These are phyloP conservation scores for Yponomeuta sedellus DNA, from an alignment of 2,888 invertebrate species.

Conservation along the genomic window DNA sequence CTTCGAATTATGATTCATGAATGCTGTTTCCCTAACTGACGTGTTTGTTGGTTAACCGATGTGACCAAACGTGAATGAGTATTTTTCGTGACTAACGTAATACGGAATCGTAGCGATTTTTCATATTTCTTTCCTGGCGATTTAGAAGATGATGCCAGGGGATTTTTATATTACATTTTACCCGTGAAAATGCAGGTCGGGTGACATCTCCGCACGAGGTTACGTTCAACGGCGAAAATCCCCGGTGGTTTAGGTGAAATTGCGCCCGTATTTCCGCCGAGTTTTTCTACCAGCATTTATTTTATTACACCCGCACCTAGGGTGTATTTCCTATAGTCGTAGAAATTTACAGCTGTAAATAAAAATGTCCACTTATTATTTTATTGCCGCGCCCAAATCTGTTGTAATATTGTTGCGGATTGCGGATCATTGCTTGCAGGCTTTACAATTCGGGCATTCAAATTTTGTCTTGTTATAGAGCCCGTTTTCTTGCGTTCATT, in stretches of 20 bases:
- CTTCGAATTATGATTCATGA: background rate
- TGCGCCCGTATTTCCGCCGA: conserved; percentile 26
- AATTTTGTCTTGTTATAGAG: background rate
- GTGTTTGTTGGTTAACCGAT: too few species aligned
- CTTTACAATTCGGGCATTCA: background rate
- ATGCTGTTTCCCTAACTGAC: background rate
- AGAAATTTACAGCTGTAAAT: background rate
- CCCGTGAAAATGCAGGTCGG: conserved; percentile 3
- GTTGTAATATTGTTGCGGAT: background rate
- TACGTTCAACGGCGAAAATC: conserved; percentile 33
- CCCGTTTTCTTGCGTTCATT: background rate
- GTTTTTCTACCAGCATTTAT: background rate
- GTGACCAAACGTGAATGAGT: too few species aligned
- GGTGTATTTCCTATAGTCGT: background rate
- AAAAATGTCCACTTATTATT: background rate
- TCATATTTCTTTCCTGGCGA: too few species aligned
- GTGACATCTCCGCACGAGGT: conserved; percentile 18
- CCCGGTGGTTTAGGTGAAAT: conserved; percentile 36
- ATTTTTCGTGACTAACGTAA: too few species aligned
- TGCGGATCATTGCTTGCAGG: background rate
- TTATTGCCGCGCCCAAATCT: background rate
- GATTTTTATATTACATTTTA: background rate
- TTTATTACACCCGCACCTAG: background rate
- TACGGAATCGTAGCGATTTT: too few species aligned
- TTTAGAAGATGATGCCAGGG: background rate